phyloP scores from a whole-genome alignment of 2,888 invertebrate genomes.

The Cephus runcator region DNA sequence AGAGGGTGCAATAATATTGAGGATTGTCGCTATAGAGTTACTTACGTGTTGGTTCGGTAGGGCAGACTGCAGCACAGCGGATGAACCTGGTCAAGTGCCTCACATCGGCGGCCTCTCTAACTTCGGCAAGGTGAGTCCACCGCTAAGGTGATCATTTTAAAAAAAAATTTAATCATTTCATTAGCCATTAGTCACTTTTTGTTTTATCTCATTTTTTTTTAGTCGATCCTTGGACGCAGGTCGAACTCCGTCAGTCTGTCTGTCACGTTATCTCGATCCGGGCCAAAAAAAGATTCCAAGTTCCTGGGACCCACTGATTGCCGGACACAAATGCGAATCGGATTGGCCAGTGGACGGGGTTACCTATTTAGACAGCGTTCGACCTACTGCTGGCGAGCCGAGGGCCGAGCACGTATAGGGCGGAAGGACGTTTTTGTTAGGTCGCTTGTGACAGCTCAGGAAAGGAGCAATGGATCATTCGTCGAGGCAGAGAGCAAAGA shows the following conservation, averaged over 20 bases:
- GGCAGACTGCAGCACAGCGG: slow-evolving; percentile 76
- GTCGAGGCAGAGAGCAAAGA: neutral
- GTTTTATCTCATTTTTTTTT: neutral
- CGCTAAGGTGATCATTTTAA: neutral
- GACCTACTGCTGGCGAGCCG: neutral
- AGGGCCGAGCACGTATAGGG: neutral
- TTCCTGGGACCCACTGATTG: neutral
- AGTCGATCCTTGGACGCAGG: neutral
- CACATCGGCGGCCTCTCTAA: slow-evolving; percentile 72
- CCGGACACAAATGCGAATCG: slow-evolving; percentile 1
- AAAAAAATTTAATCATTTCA: neutral
- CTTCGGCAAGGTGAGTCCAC: slow-evolving; percentile 71
- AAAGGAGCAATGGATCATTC: slow-evolving; percentile 1
- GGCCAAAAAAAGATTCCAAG: neutral
- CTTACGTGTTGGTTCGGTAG: slow-evolving; percentile 67
- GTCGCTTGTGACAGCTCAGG: slow-evolving; percentile 4
- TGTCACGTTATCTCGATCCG: neutral
- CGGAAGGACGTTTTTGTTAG: slow-evolving; percentile 5
- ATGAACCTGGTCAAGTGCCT: slow-evolving; percentile 71
- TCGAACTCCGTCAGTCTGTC: neutral
- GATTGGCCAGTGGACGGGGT: neutral
- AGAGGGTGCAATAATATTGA: slow-evolving; percentile 36
- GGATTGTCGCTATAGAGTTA: slow-evolving; percentile 58
- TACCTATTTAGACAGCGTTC: neutral
- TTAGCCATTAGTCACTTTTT: neutral